Base-by-base conservation (phyloP, 2,888 invertebrate genomes). In the Branchinecta sandiegonensis region DNA sequence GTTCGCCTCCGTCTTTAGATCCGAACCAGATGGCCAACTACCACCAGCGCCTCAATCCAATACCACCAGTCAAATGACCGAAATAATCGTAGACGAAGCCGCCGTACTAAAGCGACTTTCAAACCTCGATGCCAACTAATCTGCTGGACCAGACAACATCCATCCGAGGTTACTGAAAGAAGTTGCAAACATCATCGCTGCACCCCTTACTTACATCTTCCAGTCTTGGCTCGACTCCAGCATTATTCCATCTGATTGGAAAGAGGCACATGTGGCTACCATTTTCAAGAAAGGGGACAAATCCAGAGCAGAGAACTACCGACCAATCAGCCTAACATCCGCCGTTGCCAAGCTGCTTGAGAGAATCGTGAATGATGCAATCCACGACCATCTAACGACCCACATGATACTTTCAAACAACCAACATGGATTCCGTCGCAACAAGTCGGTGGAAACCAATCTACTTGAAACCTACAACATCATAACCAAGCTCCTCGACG, bases 121-220 rank as follows among this genome's bases (percentile, higher is more conserved):
- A 37, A 37, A 17, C 56, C 56, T n/a, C 17, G 56, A 56, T 56
- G 56, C 56, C 56, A 56, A 56, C 56, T 4, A 56, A 56, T 56
- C 56, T 56, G 56, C 56, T 56, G 56, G 13, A 56, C n/a, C 56
- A 56, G 56, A 56, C 56, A 56, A 56, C 56, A 13, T 56, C 56
- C 56, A 56, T 56, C 56, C 56, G 56, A 56, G 56, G 56, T 56
- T 56, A 56, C 56, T 56, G 56, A 56, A 56, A 56, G 56, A 56
- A 56, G 56, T 3, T 56, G 6, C 56, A 56, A 56, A 8, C 0
- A 56, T 56, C 56, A 56, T 56, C 56, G 56, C n/a, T 56, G 56
- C 56, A 56, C 56, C 56, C 17, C 56, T n/a, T 56, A 56, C 56
- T 4, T 6, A 56, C 8, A 56, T 56, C 56, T 56, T 17, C 56